Percentiles rank a stretch among this genome's conserved stretches.
phyloP scores from a whole-genome alignment of 2,113 vertebrate genomes.

The Mesitornis unicolor region DNA sequence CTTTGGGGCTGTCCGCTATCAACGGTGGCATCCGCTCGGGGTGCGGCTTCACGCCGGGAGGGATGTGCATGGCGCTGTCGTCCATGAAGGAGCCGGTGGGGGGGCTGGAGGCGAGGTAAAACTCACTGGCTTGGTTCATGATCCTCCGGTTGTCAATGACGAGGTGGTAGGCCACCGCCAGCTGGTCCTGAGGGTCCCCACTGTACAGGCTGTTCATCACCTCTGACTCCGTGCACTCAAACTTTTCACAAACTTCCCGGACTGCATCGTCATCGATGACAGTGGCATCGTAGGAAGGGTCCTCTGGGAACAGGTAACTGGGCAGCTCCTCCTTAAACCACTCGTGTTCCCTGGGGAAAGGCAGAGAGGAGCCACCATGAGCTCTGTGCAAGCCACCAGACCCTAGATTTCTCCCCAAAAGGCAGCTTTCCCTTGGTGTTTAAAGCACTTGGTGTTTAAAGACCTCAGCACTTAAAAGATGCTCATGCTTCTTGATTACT shows the following conservation, averaged over 20 bases:
- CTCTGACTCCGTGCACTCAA: constrained; percentile 92
- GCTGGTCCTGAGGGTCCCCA: constrained; percentile 96
- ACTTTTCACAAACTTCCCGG: constrained; percentile 96
- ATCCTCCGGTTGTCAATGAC: constrained; percentile 97
- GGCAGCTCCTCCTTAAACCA: constrained; percentile 98
- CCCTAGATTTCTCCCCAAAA: background rate
- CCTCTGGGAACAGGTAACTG: constrained; percentile 94
- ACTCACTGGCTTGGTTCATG: constrained; percentile 99
- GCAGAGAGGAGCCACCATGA: rapidly evolving
- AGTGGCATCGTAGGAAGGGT: constrained; percentile 91
- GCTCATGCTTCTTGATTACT: background rate
- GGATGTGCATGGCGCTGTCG: constrained; percentile 86
- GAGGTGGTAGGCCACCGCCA: constrained; percentile 94
- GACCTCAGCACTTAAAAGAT: background rate
- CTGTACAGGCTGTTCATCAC: constrained; percentile 93
- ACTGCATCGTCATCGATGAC: constrained; percentile 93
- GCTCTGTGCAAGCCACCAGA: background rate
- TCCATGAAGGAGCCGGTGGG: constrained; percentile 95
- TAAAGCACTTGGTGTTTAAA: background rate
- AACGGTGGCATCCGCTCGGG: constrained; percentile 95
- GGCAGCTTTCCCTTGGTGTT: background rate
- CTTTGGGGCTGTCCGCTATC: constrained; percentile 92
- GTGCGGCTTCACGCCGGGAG: constrained; percentile 91
- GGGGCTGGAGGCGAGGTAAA: constrained; percentile 97
- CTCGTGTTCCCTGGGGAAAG: constrained; percentile 86